phyloP scores from a whole-genome alignment of 2,888 invertebrate genomes.

The Drosophila kanekoi region DNA sequence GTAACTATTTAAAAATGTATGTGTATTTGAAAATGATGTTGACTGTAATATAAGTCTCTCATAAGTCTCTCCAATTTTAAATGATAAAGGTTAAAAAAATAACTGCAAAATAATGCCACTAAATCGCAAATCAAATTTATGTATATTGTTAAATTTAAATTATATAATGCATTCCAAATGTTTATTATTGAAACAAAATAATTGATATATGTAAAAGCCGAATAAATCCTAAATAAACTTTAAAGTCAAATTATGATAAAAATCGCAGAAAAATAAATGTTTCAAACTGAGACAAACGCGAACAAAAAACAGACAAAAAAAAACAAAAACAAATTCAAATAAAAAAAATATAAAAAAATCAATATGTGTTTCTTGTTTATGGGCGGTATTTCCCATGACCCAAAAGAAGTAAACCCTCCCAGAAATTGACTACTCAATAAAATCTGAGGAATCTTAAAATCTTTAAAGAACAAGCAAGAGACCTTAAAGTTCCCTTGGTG shows the following conservation, averaged over 20 bases:
- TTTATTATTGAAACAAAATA: conserved; percentile 55
- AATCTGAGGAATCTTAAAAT: neutral
- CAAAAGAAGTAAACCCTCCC: no score
- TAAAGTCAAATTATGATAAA: conserved; percentile 66
- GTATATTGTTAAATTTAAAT: conserved; percentile 63
- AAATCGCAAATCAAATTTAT: conserved; percentile 57
- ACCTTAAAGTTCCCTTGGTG: no score
- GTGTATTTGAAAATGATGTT: conserved; percentile 67
- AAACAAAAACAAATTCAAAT: conserved; percentile 22
- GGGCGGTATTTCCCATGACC: no score
- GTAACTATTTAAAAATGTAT: conserved; percentile 44
- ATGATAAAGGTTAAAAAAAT: conserved; percentile 49
- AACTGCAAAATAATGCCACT: conserved; percentile 40
- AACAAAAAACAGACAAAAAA: conserved; percentile 39
- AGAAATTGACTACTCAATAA: neutral
- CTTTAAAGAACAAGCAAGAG: no score
- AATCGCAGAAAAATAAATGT: conserved; percentile 36
- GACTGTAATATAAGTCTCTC: no score
- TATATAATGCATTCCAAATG: conserved; percentile 79
- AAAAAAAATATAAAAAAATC: neutral
- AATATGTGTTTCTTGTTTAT: neutral
- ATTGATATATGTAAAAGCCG: conserved; percentile 45
- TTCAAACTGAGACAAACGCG: conserved; percentile 45
- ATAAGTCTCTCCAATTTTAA: conserved; percentile 75
- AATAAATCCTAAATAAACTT: conserved; percentile 70